Conservation (phyloP, 2,113 vertebrate genomes). For the Speoplatyrhinus poulsoni region DNA sequence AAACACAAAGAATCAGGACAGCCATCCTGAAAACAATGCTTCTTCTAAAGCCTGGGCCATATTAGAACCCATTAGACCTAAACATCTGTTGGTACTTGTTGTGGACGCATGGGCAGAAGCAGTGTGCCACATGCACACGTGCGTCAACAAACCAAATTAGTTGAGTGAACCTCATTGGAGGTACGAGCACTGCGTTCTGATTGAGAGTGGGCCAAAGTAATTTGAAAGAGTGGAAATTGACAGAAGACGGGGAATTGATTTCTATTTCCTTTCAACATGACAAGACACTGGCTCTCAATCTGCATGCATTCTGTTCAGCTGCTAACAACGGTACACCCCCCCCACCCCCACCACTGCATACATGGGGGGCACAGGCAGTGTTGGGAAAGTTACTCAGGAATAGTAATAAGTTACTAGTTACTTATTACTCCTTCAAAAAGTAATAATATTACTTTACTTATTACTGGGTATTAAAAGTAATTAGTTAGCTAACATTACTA, state of each 20-base stretch:
- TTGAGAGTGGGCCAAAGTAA: constrained; percentile 56
- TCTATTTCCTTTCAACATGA: constrained; percentile 60
- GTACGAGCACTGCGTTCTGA: constrained; percentile 53
- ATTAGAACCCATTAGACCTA: constrained; percentile 37
- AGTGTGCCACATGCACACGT: constrained; percentile 14
- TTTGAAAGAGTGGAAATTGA: constrained; percentile 63
- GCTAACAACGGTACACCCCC: constrained; percentile 31
- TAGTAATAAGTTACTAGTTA: no score
- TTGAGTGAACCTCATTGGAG: constrained; percentile 8
- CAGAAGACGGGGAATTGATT: constrained; percentile 65
- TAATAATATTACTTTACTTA: no score
- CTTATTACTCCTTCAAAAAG: no score
- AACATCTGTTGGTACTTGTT: constrained; percentile 46
- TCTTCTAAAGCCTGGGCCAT: constrained; percentile 37
- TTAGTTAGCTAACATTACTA: no score
- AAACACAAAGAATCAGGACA: constrained; percentile 27
- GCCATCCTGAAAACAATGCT: constrained; percentile 15
- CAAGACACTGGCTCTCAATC: constrained; percentile 46
- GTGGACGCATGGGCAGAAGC: background rate
- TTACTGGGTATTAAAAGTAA: no score
- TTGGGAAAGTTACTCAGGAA: no score
- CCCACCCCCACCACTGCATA: background rate
- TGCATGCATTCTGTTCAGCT: constrained; percentile 44
- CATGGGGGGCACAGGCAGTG: no score
- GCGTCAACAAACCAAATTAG: constrained; percentile 38